Conservation (phyloP, 1,140 invertebrate genomes). For the Macrotrachela quadricornifera region DNA sequence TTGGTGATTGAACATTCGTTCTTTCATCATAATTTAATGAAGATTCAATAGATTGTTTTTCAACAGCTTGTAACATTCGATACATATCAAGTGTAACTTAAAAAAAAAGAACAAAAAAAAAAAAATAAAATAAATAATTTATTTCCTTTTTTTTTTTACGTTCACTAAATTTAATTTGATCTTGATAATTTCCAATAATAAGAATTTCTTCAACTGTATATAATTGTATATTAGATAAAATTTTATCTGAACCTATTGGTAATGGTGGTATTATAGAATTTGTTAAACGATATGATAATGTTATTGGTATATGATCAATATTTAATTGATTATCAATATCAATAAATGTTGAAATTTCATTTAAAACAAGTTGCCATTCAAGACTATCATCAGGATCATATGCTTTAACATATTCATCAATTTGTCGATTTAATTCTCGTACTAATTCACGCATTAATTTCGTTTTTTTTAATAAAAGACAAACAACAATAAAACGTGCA, state of each 20-base stretch:
- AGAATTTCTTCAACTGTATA: conserved; percentile 68
- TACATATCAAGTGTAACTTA: conserved; percentile 96
- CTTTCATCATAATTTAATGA: no score
- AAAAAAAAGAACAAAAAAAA: conserved; percentile 64
- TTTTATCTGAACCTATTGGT: conserved; percentile 44
- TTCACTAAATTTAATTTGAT: conserved; percentile 41
- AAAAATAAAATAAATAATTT: background rate
- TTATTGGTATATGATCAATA: conserved; percentile 40
- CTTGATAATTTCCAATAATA: conserved; percentile 71
- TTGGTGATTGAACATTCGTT: no score
- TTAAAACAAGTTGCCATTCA: conserved; percentile 70
- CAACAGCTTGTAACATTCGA: conserved; percentile 76
- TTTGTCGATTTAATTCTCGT: conserved; percentile 53
- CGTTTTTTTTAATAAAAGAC: conserved; percentile 75
- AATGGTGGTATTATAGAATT: conserved; percentile 61
- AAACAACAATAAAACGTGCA: conserved; percentile 85
- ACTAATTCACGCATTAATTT: conserved; percentile 75
- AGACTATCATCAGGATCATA: conserved; percentile 88
- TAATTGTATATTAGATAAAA: conserved; percentile 23
- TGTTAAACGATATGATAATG: conserved; percentile 48
- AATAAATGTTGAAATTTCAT: conserved; percentile 81
- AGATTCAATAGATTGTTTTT: conserved; percentile 59
- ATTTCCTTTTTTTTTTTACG: background rate
- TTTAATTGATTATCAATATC: conserved; percentile 28
- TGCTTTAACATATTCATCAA: conserved; percentile 69